Percentiles rank a stretch among this genome's conserved stretches.
Conservation (phyloP, 2,113 vertebrate species). For the Onychorhynchus coronatus region DNA sequence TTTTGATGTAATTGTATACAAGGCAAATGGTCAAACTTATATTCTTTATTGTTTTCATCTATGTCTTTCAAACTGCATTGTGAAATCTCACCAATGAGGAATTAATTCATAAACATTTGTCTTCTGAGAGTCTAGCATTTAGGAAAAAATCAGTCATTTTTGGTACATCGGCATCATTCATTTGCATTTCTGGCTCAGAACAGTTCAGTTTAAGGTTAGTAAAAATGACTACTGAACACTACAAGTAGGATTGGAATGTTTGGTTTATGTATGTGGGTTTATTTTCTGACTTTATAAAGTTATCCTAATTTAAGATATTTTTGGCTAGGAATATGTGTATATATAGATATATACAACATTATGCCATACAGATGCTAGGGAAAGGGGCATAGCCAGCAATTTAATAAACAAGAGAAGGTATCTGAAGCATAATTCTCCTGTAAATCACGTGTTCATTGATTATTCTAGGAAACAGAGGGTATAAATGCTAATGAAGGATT, state of each 20-base stretch:
- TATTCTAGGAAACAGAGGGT: background rate
- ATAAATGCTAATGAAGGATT: conserved; percentile 39
- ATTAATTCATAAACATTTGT: conserved; percentile 16
- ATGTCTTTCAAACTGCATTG: background rate
- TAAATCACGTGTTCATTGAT: background rate
- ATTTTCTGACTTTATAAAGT: background rate
- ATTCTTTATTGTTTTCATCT: conserved; percentile 20
- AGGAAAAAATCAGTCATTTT: background rate
- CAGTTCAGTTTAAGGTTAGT: background rate
- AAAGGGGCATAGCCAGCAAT: background rate
- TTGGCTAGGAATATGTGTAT: background rate
- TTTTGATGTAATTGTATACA: background rate
- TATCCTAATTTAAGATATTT: background rate
- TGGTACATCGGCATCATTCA: background rate
- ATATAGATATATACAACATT: background rate
- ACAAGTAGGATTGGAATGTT: background rate
- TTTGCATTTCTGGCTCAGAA: background rate
- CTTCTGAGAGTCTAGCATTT: background rate
- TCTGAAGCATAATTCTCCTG: background rate
- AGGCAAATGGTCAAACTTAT: background rate
- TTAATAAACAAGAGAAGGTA: background rate
- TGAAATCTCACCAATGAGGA: background rate
- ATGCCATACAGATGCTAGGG: background rate
- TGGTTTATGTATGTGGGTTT: background rate
- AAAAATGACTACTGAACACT: background rate